phyloP scores from a whole-genome alignment of 2,888 invertebrate genomes.

The Ichneumoninae sp. region DNA sequence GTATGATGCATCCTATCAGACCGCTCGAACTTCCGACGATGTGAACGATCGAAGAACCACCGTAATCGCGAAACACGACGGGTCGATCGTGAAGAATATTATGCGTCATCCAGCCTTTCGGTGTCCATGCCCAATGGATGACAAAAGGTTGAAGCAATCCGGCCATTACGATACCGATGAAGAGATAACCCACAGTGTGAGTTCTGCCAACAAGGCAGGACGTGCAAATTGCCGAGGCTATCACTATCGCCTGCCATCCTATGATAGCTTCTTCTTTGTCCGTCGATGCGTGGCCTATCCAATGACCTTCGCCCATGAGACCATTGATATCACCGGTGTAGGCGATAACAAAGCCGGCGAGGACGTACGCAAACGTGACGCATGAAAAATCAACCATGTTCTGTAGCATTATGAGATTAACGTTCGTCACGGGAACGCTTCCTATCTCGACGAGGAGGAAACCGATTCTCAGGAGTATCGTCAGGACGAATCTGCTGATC shows the following conservation, averaged over 20 bases:
- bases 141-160: constrained; percentile 79
- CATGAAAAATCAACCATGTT: constrained; percentile 81
- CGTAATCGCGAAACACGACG: constrained; percentile 78
- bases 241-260: constrained; percentile 79
- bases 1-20: constrained; percentile 77
- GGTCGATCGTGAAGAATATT: constrained; percentile 68
- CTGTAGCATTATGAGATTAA: constrained; percentile 81
- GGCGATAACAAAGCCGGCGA: constrained; percentile 79
- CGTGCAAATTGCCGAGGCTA: constrained; percentile 80
- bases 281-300: constrained; percentile 72
- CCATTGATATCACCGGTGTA: constrained; percentile 76
- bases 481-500: constrained; percentile 68
- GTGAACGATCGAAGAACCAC: constrained; percentile 79
- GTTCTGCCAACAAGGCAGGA: constrained; percentile 79
- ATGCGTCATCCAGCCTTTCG: constrained; percentile 79
- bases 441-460: constrained; percentile 81
- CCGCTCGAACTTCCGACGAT: constrained; percentile 78
- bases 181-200: constrained; percentile 75
- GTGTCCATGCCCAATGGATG: constrained; percentile 82
- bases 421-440: constrained; percentile 80
- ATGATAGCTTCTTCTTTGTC: constrained; percentile 74
- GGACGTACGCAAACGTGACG: constrained; percentile 76
- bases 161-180: constrained; percentile 74
- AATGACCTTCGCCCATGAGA: constrained; percentile 74
- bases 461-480: constrained; percentile 79